Evolutionary conservation across 2,888 invertebrate species (phyloP).

Genomic region (Fragum fragum): DNA sequence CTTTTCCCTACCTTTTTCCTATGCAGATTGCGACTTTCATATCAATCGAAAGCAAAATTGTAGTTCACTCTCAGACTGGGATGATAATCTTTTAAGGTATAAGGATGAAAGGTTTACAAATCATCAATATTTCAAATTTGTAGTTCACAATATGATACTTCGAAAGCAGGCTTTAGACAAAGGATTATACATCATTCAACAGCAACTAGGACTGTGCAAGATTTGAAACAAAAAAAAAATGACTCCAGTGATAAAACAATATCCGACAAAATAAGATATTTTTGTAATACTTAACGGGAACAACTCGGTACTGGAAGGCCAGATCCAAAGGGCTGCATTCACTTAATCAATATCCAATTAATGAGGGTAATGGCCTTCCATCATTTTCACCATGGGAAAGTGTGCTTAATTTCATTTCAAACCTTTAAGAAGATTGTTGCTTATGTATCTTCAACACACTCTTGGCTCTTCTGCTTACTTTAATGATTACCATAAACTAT

Average conservation of each 20-base stretch:
- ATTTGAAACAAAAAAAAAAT: constrained; percentile 48
- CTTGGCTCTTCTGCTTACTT: constrained; percentile 52
- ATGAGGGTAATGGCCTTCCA: constrained; percentile 47
- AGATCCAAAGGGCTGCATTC: constrained; percentile 14
- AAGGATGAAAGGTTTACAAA: constrained; percentile 58
- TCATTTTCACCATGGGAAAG: constrained; percentile 30
- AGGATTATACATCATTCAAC: constrained; percentile 59
- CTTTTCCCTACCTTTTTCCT: constrained; percentile 68
- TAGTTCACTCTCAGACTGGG: constrained; percentile 60
- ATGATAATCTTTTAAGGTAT: constrained; percentile 63
- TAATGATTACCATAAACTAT: constrained; percentile 43
- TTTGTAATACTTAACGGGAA: background rate
- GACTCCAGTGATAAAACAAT: constrained; percentile 48
- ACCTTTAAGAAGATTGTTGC: constrained; percentile 57
- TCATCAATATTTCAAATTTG: constrained; percentile 45
- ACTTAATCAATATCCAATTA: constrained; percentile 13
- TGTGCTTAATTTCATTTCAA: constrained; percentile 54
- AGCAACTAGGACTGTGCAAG: constrained; percentile 64
- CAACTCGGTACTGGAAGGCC: constrained; percentile 16
- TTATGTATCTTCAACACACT: constrained; percentile 49
- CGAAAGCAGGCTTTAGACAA: constrained; percentile 62
- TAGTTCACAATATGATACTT: constrained; percentile 61
- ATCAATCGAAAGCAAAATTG: constrained; percentile 54
- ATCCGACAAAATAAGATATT: constrained; percentile 9
- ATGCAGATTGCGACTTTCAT: constrained; percentile 66